Base-by-base conservation (phyloP, 2,888 invertebrate genomes). In the Chromoteleia sp. region DNA sequence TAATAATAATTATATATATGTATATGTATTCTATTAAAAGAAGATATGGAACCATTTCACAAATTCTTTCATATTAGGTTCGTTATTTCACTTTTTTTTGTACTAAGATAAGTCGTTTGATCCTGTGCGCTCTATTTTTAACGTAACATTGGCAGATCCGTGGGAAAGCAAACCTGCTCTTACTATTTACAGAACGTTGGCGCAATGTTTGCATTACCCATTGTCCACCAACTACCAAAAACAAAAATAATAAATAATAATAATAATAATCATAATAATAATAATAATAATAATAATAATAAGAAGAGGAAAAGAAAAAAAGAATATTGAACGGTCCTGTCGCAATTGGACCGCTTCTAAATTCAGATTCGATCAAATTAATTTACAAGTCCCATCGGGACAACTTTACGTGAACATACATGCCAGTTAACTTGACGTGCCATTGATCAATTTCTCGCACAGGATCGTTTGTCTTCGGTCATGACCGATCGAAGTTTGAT, bases 41-140 rank as follows among this genome's bases (percentile, higher is more conserved):
- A 29, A 48, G 29, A 17, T 50, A 50, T 43, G 33, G 52, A 74
- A 76, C 56, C 77, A 75, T 54, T 58, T 77, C 63, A 68, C 52
- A 52, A 61, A 41, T 74, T 61, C 43, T 52, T 61, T 79, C 45
- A 4, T 39, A 41, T 50, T 61, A 43, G 41, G 61, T 70, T 58
- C 30, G 39, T 52, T 56, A 56, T 29, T 68, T 68, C 15, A 8
- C 3, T 71, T 45, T 33, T 33, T 33, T 8, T 1, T 33, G 15
- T 25, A 6, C 17, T 43, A 39, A 50, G 10, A 25, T 17, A 43
- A 14, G 43, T 63, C 48, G 21, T 68, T 67, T 80, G 83, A 83
- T 83, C 83, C 82, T 83, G 81, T 82, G 83, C 83, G 74, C 36
- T 71, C 45, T 54, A 58, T 48, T 36, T 52, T 67, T 59, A 30